These are phyloP conservation scores for Clostera curtula DNA, from an alignment of 2,888 invertebrate genomes.

Conservation along the genomic window DNA sequence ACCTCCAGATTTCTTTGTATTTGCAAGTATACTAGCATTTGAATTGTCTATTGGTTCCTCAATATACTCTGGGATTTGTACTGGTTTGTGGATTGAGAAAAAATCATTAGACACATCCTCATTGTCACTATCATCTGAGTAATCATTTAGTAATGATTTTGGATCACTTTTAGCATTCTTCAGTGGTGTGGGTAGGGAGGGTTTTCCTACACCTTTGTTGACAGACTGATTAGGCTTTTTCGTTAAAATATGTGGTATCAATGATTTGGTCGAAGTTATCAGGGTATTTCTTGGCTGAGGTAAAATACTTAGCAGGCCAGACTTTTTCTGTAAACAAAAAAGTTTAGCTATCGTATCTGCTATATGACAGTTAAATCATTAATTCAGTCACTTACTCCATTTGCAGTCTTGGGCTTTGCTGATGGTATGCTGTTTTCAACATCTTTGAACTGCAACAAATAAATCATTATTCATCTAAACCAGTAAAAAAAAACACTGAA, in stretches of 20 bases:
- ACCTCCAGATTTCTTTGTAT: constrained; percentile 28
- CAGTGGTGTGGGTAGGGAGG: constrained; percentile 24
- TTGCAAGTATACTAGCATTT: constrained; percentile 7
- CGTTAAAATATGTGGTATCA: constrained; percentile 64
- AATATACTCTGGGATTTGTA: constrained; percentile 48
- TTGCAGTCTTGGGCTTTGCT: constrained; percentile 58
- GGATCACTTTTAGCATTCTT: constrained; percentile 33
- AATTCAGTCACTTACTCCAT: constrained; percentile 52
- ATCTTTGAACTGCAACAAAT: constrained; percentile 73
- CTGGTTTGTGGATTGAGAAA: constrained; percentile 69
- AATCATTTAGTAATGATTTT: constrained; percentile 31
- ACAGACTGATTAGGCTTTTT: constrained; percentile 38
- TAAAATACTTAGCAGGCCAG: constrained; percentile 79
- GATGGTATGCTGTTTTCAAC: constrained; percentile 60
- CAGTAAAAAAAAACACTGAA: constrained; percentile 3
- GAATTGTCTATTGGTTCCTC: constrained; percentile 31
- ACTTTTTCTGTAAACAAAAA: constrained; percentile 69
- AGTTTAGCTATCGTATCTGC: too few relatives aligned
- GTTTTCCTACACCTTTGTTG: constrained; percentile 27
- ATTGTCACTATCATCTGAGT: constrained; percentile 64
- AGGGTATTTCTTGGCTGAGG: constrained; percentile 78
- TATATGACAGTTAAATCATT: too few relatives aligned
- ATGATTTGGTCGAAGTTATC: constrained; percentile 42
- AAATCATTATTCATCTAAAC: constrained; percentile 8
- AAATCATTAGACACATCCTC: constrained; percentile 71